Evolutionary conservation across 2,113 vertebrate genomes (phyloP).

Genomic region (Capreolus pygargus): DNA sequence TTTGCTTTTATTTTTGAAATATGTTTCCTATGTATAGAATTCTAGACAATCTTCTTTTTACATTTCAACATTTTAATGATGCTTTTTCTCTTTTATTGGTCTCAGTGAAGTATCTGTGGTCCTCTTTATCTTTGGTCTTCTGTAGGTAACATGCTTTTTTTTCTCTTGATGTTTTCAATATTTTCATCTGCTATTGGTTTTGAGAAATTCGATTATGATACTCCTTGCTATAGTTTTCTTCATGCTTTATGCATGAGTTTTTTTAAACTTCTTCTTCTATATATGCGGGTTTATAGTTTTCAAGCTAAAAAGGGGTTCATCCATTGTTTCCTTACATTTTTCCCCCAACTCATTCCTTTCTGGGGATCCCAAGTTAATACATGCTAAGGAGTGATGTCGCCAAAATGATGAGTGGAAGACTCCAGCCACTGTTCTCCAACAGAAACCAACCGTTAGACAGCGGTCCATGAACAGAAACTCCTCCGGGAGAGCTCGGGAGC

Average conservation of each 20-base stretch:
- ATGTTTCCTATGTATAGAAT: background rate
- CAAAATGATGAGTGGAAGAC: background rate
- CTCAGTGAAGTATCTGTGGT: background rate
- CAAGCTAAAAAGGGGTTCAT: background rate
- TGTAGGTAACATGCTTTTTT: background rate
- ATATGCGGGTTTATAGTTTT: background rate
- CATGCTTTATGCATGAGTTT: background rate
- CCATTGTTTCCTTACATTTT: background rate
- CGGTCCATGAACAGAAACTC: background rate
- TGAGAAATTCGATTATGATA: background rate
- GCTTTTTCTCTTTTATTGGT: background rate
- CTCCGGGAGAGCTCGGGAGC: background rate
- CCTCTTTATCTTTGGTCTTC: background rate
- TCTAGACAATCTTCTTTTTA: background rate
- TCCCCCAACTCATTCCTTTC: background rate
- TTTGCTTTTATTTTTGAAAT: background rate
- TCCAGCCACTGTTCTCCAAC: background rate
- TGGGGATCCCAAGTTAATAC: background rate
- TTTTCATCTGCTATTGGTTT: background rate
- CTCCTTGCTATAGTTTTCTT: background rate
- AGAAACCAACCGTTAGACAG: background rate
- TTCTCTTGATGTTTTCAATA: background rate
- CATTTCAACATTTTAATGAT: background rate
- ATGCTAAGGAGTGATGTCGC: background rate
- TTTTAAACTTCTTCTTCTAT: background rate